phyloP scores from a whole-genome alignment of 2,797 vertebrate genomes.

The Hydrocynus forskahlii region DNA sequence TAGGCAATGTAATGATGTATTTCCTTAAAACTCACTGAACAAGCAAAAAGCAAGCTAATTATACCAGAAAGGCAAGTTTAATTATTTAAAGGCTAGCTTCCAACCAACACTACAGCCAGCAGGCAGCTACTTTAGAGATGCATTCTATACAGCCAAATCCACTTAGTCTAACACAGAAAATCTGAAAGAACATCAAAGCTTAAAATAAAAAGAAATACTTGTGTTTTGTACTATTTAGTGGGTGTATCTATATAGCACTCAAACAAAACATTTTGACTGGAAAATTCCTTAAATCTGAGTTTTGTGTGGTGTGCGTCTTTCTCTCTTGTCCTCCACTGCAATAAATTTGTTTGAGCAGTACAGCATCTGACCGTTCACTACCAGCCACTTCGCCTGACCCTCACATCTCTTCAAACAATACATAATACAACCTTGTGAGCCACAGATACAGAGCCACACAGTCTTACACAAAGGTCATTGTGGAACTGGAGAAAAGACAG shows the following conservation, averaged over 20 bases:
- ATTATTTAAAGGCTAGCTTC: neutral
- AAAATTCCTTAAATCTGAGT: neutral
- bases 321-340: neutral
- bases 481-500: conserved; percentile 16
- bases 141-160: neutral
- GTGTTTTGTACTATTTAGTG: neutral
- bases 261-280: neutral
- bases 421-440: conserved; percentile 46
- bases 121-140: neutral
- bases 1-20: too few species aligned
- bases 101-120: neutral
- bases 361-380: conserved; percentile 21
- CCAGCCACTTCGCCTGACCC: conserved; percentile 32
- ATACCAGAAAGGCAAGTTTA: neutral
- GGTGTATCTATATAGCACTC: neutral
- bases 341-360: conserved; percentile 12
- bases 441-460: conserved; percentile 24
- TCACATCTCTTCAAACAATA: conserved; percentile 49
- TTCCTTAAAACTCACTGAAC: too few species aligned
- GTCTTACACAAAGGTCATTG: conserved; percentile 43
- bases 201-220: neutral
- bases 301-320: neutral
- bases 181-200: neutral
- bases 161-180: neutral
- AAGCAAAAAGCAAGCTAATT: neutral